Evolutionary conservation across 2,888 invertebrate species (phyloP).

Genomic region (Papilio demoleus): DNA sequence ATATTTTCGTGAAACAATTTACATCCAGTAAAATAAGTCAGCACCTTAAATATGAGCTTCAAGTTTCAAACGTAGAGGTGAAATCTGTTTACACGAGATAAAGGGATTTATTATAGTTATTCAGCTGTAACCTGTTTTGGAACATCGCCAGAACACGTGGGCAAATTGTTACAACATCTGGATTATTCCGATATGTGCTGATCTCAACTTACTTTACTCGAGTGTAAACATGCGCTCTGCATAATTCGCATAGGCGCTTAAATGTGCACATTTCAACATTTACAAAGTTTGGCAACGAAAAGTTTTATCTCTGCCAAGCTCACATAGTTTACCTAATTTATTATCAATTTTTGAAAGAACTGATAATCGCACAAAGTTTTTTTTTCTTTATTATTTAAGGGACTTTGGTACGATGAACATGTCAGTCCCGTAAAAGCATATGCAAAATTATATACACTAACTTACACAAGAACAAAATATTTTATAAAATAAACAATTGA

Average conservation of each 20-base stretch:
- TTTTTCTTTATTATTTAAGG: too few relatives aligned
- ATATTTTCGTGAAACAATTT: too few relatives aligned
- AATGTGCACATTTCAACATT: slow-evolving; percentile 18
- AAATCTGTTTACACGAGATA: slow-evolving; percentile 25
- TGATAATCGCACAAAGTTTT: not conserved
- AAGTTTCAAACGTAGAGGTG: slow-evolving; percentile 4
- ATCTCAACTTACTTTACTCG: slow-evolving; percentile 13
- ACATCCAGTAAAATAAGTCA: too few relatives aligned
- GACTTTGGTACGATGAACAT: too few relatives aligned
- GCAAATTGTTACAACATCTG: slow-evolving; percentile 28
- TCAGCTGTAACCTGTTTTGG: slow-evolving; percentile 26
- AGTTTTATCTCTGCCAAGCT: slow-evolving; percentile 15
- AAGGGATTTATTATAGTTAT: slow-evolving; percentile 22
- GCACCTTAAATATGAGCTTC: not conserved
- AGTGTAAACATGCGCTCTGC: slow-evolving; percentile 31
- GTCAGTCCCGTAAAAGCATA: too few relatives aligned
- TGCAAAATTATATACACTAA: too few relatives aligned
- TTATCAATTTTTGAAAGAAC: slow-evolving; percentile 9
- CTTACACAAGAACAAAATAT: too few relatives aligned
- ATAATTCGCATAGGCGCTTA: slow-evolving; percentile 13
- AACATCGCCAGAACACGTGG: slow-evolving; percentile 26
- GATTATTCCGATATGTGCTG: slow-evolving; percentile 16
- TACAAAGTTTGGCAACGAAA: slow-evolving; percentile 12
- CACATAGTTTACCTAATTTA: slow-evolving; percentile 3
- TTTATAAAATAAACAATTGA: too few relatives aligned